Base-by-base conservation (phyloP, 2,888 invertebrate genomes). In the Penaeus monodon region DNA sequence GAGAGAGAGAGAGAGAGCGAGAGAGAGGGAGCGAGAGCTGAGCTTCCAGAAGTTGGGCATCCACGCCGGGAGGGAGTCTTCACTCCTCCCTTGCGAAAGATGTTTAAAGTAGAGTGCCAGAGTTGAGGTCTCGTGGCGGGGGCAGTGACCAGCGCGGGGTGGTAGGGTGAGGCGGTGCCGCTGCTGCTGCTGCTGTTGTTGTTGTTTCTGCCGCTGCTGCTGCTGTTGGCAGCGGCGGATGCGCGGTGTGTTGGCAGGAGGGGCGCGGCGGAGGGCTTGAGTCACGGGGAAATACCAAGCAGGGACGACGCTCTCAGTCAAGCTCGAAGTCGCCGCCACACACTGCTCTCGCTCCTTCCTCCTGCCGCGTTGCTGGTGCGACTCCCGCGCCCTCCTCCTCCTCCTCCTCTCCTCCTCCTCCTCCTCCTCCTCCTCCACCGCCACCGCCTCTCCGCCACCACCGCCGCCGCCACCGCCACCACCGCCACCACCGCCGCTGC, bases 41-140 rank as follows among this genome's bases (percentile, higher is more conserved):
- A 66, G 44, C 49, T 49, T 49, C 49, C 49, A 49, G 49, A 49
- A 49, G 49, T 49, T 49, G 49, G 49, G 49, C 49, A 49, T 49
- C 49, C 49, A 49, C 49, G 49, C 49, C 49, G 68, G 79, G 73
- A 24, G 70, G 44, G 24, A 64, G 77, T 78, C 65, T 74, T 79
- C 44, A 38, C 74, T 80, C 85, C 80, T 74, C 74, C 80, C 80
- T 27, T 80, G 68, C 74, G 70, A 80, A 85, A 80, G 80, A 74
- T 73, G 73, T 80, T 85, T 85, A 85, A 85, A 85, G 85, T 80
- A 85, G 85, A 85, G 85, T 85, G 85, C 65, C 84, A 73, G 49
- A 49, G 49, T 49, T 49, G 49, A 49, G 49, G 49, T 49, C 49
- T 49, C 49, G 49, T 49, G 49, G 49, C 49, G 49, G 49, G 49